Conservation (phyloP, 2,113 vertebrate species). For the Paradoxurus hermaphroditus region DNA sequence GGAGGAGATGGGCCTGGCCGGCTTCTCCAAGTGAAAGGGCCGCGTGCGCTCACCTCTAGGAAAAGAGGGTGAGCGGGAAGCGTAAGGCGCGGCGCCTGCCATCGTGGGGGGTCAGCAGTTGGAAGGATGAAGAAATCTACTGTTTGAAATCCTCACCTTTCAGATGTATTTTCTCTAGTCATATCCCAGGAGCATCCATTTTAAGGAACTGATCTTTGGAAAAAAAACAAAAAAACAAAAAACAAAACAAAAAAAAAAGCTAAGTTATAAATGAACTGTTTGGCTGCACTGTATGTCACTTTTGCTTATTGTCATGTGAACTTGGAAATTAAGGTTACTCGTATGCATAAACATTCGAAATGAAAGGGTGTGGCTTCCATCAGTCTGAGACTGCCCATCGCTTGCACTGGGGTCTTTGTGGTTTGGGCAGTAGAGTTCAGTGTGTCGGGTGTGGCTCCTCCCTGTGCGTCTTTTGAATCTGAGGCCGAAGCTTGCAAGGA, state of each 20-base stretch:
- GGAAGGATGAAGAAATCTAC: slow-evolving; percentile 81
- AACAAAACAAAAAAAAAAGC: slow-evolving; percentile 70
- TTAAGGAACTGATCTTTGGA: slow-evolving; percentile 81
- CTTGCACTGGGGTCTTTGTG: slow-evolving; percentile 70
- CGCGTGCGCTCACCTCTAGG: neutral
- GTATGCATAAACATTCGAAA: slow-evolving; percentile 82
- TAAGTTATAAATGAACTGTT: slow-evolving; percentile 86
- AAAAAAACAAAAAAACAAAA: slow-evolving; percentile 29
- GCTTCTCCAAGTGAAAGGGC: slow-evolving; percentile 82
- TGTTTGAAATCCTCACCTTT: slow-evolving; percentile 81
- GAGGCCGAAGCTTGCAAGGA: slow-evolving; percentile 65
- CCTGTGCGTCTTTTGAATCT: slow-evolving; percentile 64
- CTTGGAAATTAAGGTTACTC: slow-evolving; percentile 84
- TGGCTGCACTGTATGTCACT: slow-evolving; percentile 90
- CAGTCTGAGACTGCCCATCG: slow-evolving; percentile 81
- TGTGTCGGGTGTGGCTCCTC: slow-evolving; percentile 63
- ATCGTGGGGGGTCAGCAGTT: slow-evolving; percentile 73
- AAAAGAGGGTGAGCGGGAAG: neutral
- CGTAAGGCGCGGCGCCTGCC: slow-evolving; percentile 49
- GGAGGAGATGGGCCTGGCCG: slow-evolving; percentile 88
- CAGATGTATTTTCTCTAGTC: slow-evolving; percentile 82
- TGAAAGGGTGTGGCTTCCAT: slow-evolving; percentile 79
- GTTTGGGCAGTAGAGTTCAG: slow-evolving; percentile 76
- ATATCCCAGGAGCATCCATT: slow-evolving; percentile 83
- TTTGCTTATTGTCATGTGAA: slow-evolving; percentile 85